These are phyloP conservation scores for Drosophila phalerata DNA, from an alignment of 2,888 invertebrate genomes.

Conservation along the genomic window DNA sequence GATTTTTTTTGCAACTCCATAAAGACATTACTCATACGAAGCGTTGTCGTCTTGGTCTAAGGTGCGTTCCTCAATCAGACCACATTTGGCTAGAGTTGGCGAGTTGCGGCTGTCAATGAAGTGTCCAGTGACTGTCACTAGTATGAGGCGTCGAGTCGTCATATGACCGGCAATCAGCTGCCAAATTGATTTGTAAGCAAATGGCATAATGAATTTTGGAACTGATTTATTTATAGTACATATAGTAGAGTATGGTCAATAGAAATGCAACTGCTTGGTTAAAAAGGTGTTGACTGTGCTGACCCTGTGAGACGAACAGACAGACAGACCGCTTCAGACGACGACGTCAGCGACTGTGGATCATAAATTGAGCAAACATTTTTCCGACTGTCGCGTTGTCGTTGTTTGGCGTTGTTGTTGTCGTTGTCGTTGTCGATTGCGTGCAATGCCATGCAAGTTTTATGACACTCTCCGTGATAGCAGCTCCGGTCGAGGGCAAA, in stretches of 20 bases:
- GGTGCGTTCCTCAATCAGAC: constrained; percentile 33
- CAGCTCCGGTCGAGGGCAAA: constrained; percentile 67
- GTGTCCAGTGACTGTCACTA: constrained; percentile 66
- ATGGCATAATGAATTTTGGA: constrained; percentile 34
- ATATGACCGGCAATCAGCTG: constrained; percentile 79
- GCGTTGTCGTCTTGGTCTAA: constrained; percentile 33
- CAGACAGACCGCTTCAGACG: constrained; percentile 45
- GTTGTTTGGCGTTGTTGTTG: constrained; percentile 27
- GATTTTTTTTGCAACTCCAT: not conserved
- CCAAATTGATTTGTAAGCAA: constrained; percentile 68
- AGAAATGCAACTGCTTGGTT: constrained; percentile 29
- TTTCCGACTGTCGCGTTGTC: constrained; percentile 44
- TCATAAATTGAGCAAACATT: constrained; percentile 81
- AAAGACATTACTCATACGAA: constrained; percentile 67
- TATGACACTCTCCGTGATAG: constrained; percentile 72
- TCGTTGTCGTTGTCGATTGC: constrained; percentile 67
- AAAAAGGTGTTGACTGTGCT: constrained; percentile 27
- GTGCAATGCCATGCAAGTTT: constrained; percentile 80
- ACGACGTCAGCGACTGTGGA: constrained; percentile 49
- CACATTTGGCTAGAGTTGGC: constrained; percentile 10
- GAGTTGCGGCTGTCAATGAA: constrained; percentile 51
- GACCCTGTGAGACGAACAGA: constrained; percentile 61
- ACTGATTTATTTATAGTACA: constrained; percentile 38
- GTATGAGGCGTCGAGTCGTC: constrained; percentile 49
- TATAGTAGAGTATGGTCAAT: constrained; percentile 24